These are phyloP conservation scores for Drosophila mayaguana DNA, from an alignment of 2,888 invertebrate species.

Conservation along the genomic window DNA sequence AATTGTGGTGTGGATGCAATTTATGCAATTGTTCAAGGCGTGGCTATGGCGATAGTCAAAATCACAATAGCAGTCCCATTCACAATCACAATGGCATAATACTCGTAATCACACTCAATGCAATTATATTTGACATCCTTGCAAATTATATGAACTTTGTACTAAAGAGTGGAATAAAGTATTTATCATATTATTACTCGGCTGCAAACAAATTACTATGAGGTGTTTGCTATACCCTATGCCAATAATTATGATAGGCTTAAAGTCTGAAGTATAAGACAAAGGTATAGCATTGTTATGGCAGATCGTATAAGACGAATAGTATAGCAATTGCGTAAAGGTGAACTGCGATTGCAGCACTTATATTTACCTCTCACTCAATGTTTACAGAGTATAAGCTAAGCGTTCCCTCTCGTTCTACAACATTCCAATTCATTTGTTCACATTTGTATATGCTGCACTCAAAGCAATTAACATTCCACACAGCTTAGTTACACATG, in stretches of 20 bases:
- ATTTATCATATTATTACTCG: conserved; percentile 24
- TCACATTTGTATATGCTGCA: conserved; percentile 2
- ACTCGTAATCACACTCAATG: conserved; percentile 30
- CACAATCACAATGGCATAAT: conserved; percentile 24
- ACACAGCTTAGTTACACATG: conserved; percentile 60
- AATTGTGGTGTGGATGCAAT: conserved; percentile 36
- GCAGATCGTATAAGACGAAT: background rate
- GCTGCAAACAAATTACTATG: conserved; percentile 15
- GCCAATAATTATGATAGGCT: background rate
- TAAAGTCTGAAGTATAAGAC: background rate
- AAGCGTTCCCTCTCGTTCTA: background rate
- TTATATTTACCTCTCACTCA: no score
- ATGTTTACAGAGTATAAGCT: background rate
- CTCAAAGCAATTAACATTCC: conserved; percentile 49
- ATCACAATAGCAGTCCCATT: conserved; percentile 26
- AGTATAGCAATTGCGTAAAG: background rate
- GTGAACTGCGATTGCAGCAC: background rate
- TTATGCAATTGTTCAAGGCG: conserved; percentile 28
- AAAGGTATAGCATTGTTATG: background rate
- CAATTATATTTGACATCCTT: conserved; percentile 16
- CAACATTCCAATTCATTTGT: background rate
- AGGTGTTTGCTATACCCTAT: conserved; percentile 5
- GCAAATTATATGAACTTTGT: conserved; percentile 33
- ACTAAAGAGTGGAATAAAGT: conserved; percentile 14
- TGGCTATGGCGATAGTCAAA: conserved; percentile 23